Evolutionary conservation across 2,797 vertebrate genomes (phyloP).

Genomic region (Catharus ustulatus): DNA sequence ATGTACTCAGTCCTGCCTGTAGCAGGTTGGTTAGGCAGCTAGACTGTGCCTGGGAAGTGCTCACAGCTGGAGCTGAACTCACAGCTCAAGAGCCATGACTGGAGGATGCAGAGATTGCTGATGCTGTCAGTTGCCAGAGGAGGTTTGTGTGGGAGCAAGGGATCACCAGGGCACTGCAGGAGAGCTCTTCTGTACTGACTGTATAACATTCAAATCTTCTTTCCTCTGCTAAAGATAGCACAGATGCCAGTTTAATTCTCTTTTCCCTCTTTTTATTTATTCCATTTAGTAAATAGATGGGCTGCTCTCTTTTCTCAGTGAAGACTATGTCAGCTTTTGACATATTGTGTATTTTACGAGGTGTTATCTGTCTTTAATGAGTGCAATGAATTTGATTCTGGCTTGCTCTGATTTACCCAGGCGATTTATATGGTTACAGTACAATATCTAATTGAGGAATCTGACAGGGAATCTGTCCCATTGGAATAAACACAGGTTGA

Average conservation of each 20-base stretch:
- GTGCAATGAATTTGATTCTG: slow-evolving; percentile 41
- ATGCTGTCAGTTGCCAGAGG: not conserved
- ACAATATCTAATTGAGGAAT: slow-evolving; percentile 12
- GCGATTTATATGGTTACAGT: slow-evolving; percentile 49
- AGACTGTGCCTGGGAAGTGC: not conserved
- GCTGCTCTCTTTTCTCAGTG: not conserved
- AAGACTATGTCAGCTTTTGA: slow-evolving; percentile 36
- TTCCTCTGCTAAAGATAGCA: not conserved
- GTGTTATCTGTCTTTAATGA: slow-evolving; percentile 33
- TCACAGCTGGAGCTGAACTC: not conserved
- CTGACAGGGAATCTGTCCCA: slow-evolving; percentile 44
- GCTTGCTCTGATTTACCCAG: slow-evolving; percentile 44
- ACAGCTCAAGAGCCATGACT: not conserved
- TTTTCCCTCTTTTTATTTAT: slow-evolving; percentile 18
- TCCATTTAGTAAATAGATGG: slow-evolving; percentile 18
- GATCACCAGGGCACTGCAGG: not conserved
- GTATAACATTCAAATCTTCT: not conserved
- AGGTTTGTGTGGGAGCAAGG: not conserved
- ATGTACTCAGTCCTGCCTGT: not conserved
- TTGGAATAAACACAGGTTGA: not conserved
- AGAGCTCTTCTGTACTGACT: not conserved
- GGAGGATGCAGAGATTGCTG: not conserved
- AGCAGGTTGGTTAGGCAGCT: not conserved
- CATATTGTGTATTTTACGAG: slow-evolving; percentile 39
- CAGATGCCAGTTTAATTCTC: not conserved